These are phyloP conservation scores for Azorinus chamasolen DNA, from an alignment of 2,888 invertebrate genomes.

Conservation along the genomic window DNA sequence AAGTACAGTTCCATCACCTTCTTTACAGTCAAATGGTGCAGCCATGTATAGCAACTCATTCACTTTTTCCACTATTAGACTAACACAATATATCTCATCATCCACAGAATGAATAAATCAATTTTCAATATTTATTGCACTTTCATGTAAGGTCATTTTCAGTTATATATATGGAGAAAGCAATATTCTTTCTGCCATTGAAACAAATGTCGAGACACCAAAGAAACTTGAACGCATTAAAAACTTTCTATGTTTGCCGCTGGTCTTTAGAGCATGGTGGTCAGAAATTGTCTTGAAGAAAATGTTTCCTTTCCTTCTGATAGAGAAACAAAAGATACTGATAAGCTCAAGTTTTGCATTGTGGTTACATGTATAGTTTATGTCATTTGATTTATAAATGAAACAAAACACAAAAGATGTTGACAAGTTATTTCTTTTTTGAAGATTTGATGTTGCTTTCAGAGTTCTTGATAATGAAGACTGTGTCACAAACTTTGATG, in stretches of 20 bases:
- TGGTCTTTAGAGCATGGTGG: constrained; percentile 22
- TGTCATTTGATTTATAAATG: no score
- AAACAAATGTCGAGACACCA: not conserved
- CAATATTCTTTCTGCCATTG: not conserved
- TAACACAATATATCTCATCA: not conserved
- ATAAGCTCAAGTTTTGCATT: constrained; percentile 5
- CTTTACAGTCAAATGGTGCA: not conserved
- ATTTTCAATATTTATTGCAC: no score
- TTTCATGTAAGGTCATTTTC: not conserved
- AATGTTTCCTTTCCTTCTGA: not conserved
- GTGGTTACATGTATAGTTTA: no score
- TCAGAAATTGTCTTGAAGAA: not conserved
- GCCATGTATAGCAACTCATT: not conserved
- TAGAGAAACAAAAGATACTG: constrained; percentile 1
- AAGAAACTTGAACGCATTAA: constrained; percentile 38
- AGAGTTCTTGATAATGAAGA: no score
- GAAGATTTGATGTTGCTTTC: no score
- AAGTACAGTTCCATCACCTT: constrained; percentile 52
- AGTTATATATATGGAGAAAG: not conserved
- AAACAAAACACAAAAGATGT: no score
- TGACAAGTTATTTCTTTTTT: no score
- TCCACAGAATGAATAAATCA: not conserved
- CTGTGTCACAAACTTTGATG: no score
- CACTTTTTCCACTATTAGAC: no score
- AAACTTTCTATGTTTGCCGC: constrained; percentile 50